Evolutionary conservation across 2,888 invertebrate species (phyloP).

Genomic region (Hemicrepidius hirtus): DNA sequence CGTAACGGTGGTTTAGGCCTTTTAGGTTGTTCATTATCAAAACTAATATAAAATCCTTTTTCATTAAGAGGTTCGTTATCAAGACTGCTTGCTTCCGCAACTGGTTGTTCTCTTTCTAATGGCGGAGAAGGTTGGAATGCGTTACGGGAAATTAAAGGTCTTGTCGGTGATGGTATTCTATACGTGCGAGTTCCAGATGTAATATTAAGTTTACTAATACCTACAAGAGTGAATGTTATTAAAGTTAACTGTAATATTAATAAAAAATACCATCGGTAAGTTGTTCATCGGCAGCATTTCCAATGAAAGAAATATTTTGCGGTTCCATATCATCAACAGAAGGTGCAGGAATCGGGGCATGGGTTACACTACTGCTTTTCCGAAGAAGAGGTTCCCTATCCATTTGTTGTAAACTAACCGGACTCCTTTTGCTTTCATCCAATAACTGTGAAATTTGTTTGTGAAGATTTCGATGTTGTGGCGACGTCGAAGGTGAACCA

Average conservation of each 20-base stretch:
- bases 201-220: constrained; percentile 86
- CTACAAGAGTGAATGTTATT: constrained; percentile 66
- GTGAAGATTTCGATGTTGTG: constrained; percentile 78
- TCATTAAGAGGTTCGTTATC: constrained; percentile 74
- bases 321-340: constrained; percentile 93
- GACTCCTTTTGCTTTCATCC: constrained; percentile 68
- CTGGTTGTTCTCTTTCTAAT: constrained; percentile 63
- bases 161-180: constrained; percentile 91
- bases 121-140: constrained; percentile 78
- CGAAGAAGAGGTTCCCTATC: constrained; percentile 65
- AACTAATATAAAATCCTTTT: constrained; percentile 95
- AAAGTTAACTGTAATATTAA: not conserved
- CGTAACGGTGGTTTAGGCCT: constrained; percentile 92
- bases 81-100: constrained; percentile 71
- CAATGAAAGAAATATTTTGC: constrained; percentile 94
- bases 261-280: constrained; percentile 63
- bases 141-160: constrained; percentile 81
- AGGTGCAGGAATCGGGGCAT: constrained; percentile 79
- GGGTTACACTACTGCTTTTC: constrained; percentile 69
- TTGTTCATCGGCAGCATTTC: constrained; percentile 77
- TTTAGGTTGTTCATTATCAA: constrained; percentile 91
- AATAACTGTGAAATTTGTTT: constrained; percentile 74
- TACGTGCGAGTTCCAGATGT: constrained; percentile 92
- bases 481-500: constrained; percentile 77
- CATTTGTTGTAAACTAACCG: constrained; percentile 75